Conservation (phyloP, 2,797 vertebrate genomes). For the Syngnathus rostellatus region DNA sequence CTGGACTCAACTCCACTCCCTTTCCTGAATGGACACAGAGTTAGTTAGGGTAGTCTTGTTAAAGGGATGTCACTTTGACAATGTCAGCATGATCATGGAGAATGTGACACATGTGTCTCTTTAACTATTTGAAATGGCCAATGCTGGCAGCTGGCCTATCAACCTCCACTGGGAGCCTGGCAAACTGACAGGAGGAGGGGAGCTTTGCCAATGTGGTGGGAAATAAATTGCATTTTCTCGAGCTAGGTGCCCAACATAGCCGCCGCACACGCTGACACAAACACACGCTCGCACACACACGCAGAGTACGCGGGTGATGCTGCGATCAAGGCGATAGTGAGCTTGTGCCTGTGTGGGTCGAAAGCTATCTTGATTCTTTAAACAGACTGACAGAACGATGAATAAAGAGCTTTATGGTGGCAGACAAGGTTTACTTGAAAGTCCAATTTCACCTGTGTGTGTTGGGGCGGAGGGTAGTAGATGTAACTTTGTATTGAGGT, state of each 20-base stretch:
- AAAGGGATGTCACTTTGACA: slow-evolving; percentile 57
- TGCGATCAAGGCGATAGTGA: slow-evolving; percentile 30
- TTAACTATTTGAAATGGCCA: slow-evolving; percentile 55
- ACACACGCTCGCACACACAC: slow-evolving; percentile 17
- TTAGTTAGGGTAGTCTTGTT: slow-evolving; percentile 58
- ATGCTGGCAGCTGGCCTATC: slow-evolving; percentile 58
- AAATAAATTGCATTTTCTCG: slow-evolving; percentile 55
- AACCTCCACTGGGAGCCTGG: slow-evolving; percentile 53
- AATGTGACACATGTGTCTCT: slow-evolving; percentile 62
- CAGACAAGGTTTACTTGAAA: slow-evolving; percentile 23
- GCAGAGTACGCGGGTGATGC: slow-evolving; percentile 26
- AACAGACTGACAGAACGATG: slow-evolving; percentile 40
- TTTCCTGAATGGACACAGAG: slow-evolving; percentile 33
- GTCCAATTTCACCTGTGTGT: slow-evolving; percentile 26
- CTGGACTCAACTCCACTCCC: slow-evolving; percentile 25
- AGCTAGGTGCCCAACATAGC: slow-evolving; percentile 36
- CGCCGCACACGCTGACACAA: slow-evolving; percentile 11
- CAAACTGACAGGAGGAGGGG: slow-evolving; percentile 55
- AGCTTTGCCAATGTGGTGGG: slow-evolving; percentile 38
- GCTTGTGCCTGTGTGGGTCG: slow-evolving; percentile 15
- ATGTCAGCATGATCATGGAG: slow-evolving; percentile 54
- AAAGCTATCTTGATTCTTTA: slow-evolving; percentile 35
- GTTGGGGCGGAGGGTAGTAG: neutral
- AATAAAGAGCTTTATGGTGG: slow-evolving; percentile 34
- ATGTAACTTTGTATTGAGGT: slow-evolving; percentile 10